Conservation (phyloP, 2,888 invertebrate species). For the Diabrotica balteata region DNA sequence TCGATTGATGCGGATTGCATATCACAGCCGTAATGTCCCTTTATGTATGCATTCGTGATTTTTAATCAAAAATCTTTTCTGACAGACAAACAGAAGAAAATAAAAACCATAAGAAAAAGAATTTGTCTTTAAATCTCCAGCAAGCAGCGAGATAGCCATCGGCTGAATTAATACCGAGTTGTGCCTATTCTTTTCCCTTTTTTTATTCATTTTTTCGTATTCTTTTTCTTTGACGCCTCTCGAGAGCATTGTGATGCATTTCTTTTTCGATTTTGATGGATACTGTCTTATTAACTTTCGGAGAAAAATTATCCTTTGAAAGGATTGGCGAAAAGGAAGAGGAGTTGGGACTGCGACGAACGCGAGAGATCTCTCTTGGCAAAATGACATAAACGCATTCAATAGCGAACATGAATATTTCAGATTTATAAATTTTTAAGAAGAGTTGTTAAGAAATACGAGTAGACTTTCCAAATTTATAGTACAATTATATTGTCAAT, state of each 20-base stretch:
- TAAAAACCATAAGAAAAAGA: slow-evolving; percentile 16
- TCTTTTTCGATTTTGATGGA: slow-evolving; percentile 16
- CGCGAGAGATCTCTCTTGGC: no score
- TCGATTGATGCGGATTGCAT: slow-evolving; percentile 16
- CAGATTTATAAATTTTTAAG: no score
- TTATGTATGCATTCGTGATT: slow-evolving; percentile 36
- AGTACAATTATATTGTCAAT: no score
- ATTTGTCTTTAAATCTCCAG: slow-evolving; percentile 46
- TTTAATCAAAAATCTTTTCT: slow-evolving; percentile 38
- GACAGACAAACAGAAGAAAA: slow-evolving; percentile 13
- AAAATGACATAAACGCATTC: no score
- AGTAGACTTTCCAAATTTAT: no score
- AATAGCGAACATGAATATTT: no score
- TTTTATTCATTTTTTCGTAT: slow-evolving; percentile 7
- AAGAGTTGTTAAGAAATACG: no score
- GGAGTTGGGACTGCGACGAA: no score
- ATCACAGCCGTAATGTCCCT: slow-evolving; percentile 9
- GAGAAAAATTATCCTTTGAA: slow-evolving; percentile 17
- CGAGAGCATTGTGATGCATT: slow-evolving; percentile 27
- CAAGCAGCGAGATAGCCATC: slow-evolving; percentile 41
- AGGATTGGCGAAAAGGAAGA: slow-evolving; percentile 8
- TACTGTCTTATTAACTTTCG: slow-evolving; percentile 34
- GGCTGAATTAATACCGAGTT: slow-evolving; percentile 46
- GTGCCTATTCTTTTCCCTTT: slow-evolving; percentile 13
- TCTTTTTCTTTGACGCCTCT: slow-evolving; percentile 34